These are phyloP conservation scores for Epinephelus cyanopodus DNA, from an alignment of 2,113 vertebrate genomes.

Conservation along the genomic window DNA sequence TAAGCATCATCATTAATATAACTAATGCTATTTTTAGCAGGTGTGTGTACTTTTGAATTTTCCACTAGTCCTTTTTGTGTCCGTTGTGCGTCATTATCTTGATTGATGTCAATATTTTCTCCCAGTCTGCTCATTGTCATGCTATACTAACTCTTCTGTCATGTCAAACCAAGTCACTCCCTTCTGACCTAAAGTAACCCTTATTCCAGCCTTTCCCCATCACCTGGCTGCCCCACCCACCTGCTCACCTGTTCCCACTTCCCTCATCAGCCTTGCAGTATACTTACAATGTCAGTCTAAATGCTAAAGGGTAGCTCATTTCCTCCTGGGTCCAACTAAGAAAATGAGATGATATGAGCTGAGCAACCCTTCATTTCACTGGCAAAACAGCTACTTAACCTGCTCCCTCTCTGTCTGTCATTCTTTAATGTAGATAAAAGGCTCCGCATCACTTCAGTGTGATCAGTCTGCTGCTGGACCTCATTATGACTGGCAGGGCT, in stretches of 20 bases:
- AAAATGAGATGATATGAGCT: background rate
- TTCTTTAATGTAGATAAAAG: too few species aligned
- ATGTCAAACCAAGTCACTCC: background rate
- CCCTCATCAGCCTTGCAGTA: background rate
- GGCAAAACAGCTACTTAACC: slow-evolving; percentile 2
- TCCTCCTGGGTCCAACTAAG: background rate
- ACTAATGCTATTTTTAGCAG: too few species aligned
- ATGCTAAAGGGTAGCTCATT: background rate
- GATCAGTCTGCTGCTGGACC: background rate
- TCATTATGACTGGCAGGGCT: background rate
- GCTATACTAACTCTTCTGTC: background rate
- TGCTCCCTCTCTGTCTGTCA: background rate
- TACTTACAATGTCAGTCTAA: background rate
- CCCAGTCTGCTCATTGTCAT: background rate
- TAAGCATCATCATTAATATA: too few species aligned
- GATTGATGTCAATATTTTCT: background rate
- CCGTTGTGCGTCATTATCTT: background rate
- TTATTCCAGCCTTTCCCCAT: background rate
- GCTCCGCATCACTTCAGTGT: background rate
- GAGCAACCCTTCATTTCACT: slow-evolving; percentile 1
- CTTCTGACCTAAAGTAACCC: background rate
- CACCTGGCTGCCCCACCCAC: background rate
- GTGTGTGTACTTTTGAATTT: too few species aligned
- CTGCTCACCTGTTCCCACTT: background rate
- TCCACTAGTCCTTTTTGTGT: too few species aligned